A percentile compares a stretch with the other conserved stretches of the same genome.
Conservation (phyloP, 2,113 vertebrate species). For the Gadus chalcogrammus region DNA sequence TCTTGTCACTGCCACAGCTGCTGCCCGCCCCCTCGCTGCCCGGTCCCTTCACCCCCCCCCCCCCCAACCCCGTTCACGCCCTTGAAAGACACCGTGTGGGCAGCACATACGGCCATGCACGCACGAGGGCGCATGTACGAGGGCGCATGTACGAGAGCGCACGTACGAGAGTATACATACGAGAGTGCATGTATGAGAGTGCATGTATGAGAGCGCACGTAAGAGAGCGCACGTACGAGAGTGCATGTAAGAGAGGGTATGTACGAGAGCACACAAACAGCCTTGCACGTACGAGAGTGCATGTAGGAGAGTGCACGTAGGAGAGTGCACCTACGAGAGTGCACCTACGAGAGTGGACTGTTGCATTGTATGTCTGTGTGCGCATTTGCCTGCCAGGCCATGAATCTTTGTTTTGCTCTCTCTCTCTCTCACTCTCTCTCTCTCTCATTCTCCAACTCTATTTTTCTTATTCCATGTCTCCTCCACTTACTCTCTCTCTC, state of each 20-base stretch:
- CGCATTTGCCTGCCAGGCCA: not conserved
- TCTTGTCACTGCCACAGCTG: not conserved
- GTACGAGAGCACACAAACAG: not conserved
- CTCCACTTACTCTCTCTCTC: not conserved
- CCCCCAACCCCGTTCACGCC: conserved; percentile 50
- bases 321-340: not conserved
- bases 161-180: not conserved
- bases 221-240: not conserved
- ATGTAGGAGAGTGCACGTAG: not conserved
- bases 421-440: not conserved
- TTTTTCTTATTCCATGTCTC: not conserved
- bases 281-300: too few species aligned
- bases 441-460: conserved; percentile 4
- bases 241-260: not conserved
- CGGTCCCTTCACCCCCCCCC: not conserved
- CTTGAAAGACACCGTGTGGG: conserved; percentile 45
- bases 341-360: not conserved
- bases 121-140: not conserved
- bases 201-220: not conserved
- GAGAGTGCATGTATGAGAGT: too few species aligned
- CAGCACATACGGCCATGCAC: not conserved
- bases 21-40: conserved; percentile 37
- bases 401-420: conserved; percentile 1
- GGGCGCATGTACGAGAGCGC: not conserved
- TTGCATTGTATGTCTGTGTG: not conserved